These are phyloP conservation scores for Drosophila insularis DNA, from an alignment of 1,140 invertebrate genomes.

Conservation along the genomic window DNA sequence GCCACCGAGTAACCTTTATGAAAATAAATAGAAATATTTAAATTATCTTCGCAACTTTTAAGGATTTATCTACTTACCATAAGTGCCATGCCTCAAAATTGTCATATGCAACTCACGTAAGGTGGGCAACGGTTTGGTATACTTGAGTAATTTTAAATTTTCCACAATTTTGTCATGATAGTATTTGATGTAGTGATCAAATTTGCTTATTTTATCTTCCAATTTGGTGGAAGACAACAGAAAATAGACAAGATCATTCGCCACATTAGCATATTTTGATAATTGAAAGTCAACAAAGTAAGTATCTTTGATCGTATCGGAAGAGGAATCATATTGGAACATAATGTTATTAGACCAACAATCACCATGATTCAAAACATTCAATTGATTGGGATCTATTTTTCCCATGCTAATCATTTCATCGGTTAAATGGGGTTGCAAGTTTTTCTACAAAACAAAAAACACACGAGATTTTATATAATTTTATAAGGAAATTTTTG, in stretches of 20 bases:
- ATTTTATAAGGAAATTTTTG: too few species aligned
- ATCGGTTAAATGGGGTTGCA: conserved; percentile 29
- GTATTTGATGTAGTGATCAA: conserved; percentile 69
- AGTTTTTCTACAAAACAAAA: conserved; percentile 21
- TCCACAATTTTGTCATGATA: conserved; percentile 63
- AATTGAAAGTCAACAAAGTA: conserved; percentile 67
- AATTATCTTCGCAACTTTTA: neutral
- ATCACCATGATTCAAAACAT: conserved; percentile 87
- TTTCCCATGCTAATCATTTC: conserved; percentile 32
- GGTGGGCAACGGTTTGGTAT: conserved; percentile 51
- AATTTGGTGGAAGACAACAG: conserved; percentile 64
- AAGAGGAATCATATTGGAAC: conserved; percentile 84
- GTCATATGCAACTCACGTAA: conserved; percentile 55
- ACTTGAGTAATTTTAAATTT: conserved; percentile 57
- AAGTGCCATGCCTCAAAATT: conserved; percentile 50
- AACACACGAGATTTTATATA: too few species aligned
- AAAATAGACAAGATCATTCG: conserved; percentile 66
- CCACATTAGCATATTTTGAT: conserved; percentile 59
- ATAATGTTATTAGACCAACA: conserved; percentile 84
- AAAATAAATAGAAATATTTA: neutral
- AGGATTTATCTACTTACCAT: conserved; percentile 41
- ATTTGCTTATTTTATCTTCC: conserved; percentile 68
- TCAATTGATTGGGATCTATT: conserved; percentile 83
- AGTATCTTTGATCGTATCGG: conserved; percentile 74
- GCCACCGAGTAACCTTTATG: conserved; percentile 47